Percentiles rank a stretch among this genome's conserved stretches.
Evolutionary conservation across 2,888 invertebrate genomes (phyloP).

Genomic region (Sphaerophoria taeniata): DNA sequence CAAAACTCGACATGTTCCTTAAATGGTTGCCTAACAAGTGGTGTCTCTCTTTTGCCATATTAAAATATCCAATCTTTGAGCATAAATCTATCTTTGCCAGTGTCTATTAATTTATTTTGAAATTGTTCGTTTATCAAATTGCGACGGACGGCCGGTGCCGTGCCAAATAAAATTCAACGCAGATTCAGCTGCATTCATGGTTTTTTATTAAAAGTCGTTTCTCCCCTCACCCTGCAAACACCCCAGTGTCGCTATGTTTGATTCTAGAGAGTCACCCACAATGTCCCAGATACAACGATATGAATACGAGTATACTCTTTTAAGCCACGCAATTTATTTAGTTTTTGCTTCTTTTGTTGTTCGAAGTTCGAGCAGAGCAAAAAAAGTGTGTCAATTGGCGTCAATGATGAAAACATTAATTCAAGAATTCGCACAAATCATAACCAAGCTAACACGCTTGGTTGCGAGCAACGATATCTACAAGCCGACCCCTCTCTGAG

Average conservation of each 20-base stretch:
- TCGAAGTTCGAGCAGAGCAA: constrained; percentile 30
- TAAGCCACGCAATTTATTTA: constrained; percentile 37
- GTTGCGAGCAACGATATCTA: constrained; percentile 1
- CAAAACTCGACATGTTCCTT: constrained; percentile 46
- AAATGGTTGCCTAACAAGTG: constrained; percentile 61
- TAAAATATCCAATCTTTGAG: constrained; percentile 5
- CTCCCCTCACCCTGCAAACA: not conserved
- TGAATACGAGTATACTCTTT: not conserved
- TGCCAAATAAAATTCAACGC: constrained; percentile 37
- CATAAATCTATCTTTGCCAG: constrained; percentile 26
- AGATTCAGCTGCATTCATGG: constrained; percentile 47
- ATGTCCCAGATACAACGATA: constrained; percentile 38
- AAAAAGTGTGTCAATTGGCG: constrained; percentile 74
- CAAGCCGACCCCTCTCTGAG: constrained; percentile 7
- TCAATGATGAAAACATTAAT: constrained; percentile 74
- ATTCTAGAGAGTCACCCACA: constrained; percentile 9
- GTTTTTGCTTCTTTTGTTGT: constrained; percentile 52
- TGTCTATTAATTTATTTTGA: not conserved
- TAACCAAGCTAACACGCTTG: constrained; percentile 32
- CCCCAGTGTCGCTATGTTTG: not conserved
- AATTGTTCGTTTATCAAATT: constrained; percentile 36
- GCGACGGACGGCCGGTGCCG: constrained; percentile 1
- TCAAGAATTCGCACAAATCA: constrained; percentile 68
- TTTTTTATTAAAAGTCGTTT: not conserved
- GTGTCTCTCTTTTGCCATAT: constrained; percentile 27